Conservation (phyloP, 2,797 vertebrate species). For the Periparus ater region DNA sequence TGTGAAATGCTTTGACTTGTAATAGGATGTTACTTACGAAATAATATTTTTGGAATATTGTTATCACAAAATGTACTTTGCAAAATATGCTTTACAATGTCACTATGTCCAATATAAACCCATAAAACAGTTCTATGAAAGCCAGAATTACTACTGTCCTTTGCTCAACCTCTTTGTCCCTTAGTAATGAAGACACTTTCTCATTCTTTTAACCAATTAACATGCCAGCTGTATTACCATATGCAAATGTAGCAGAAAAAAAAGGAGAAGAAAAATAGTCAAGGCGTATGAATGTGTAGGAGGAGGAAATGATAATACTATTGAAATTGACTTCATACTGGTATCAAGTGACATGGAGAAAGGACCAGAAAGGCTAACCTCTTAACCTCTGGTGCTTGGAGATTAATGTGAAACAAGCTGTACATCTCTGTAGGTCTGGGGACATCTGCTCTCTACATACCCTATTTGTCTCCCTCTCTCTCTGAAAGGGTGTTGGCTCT, state of each 20-base stretch:
- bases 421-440: neutral
- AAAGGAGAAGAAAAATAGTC: neutral
- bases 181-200: neutral
- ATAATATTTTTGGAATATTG: neutral
- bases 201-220: neutral
- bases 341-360: neutral
- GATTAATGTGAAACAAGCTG: constrained; percentile 24
- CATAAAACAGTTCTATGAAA: neutral
- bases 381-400: constrained; percentile 26
- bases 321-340: neutral
- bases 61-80: neutral
- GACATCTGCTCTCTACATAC: neutral
- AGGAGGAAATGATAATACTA: neutral
- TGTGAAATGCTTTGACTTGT: neutral
- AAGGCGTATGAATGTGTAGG: neutral
- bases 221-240: neutral
- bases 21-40: neutral
- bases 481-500: neutral
- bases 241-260: neutral
- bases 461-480: neutral
- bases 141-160: neutral
- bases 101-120: neutral
- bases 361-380: neutral
- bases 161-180: neutral
- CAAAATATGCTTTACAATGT: neutral